Evolutionary conservation across 1,140 invertebrate species (phyloP), one percentile per base, ranked within the genome.

Genomic region (Drosophila auraria): DNA sequence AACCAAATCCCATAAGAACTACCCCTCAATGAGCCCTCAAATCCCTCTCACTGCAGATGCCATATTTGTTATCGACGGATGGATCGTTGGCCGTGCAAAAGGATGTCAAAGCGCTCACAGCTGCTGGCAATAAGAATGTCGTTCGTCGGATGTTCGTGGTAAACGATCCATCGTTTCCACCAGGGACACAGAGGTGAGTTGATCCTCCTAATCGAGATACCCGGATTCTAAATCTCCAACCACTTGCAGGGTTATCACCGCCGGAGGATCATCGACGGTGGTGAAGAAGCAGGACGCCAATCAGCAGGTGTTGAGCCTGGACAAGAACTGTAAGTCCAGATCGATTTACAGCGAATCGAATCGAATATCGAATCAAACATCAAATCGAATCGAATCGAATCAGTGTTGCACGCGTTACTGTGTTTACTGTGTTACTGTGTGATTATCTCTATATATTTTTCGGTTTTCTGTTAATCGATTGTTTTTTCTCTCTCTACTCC

Each of bases 61-160:
- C 92, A 81, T 93, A 93, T 86, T 59, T 93, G 76, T 59, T 93
- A 81, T 83, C 91, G 70, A 91, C 92, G 74, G 92, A 93, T 91
- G 92, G 92, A 75, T 87, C 86, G 66, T 78, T 93, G 69, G 82
- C 92, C 64, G 87, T 93, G 40, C 92, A 93, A 87, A 93, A 93
- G 75, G 92, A 93, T 80, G 87, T 92, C 57, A 93, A 93, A 77
- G 90, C 84, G 59, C 79, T 93, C 36, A 59, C 63, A 25, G 68
- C 40, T 47, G 64, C 72, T 57, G 78, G 91, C 57, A 93, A 93
- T 77, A 93, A 93, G 78, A 92, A 93, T 80, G 90, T 93, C 65
- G 92, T 93, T 44, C 90, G 92, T 64, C 91, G 92, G 49, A 93
- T 93, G 92, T 92, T 92, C 64, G 87, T 93, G n/a, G 91, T 93